phyloP scores from a whole-genome alignment of 2,797 vertebrate genomes.

The Vipera latastei region DNA sequence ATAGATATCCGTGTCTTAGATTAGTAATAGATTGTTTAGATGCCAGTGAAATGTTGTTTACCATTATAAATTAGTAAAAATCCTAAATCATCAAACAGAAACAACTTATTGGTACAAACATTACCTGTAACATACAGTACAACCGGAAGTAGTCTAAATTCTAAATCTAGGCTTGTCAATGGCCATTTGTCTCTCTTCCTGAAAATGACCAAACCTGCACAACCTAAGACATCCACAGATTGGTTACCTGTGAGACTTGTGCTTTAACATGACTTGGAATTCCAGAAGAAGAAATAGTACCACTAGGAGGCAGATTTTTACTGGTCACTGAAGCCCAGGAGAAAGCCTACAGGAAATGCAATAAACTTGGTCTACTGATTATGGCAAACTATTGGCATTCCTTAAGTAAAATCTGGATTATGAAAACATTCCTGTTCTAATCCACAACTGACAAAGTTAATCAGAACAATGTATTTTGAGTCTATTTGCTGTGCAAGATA shows the following conservation, averaged over 20 bases:
- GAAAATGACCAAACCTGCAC: slow-evolving; percentile 28
- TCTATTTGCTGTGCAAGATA: background rate
- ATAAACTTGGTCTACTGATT: slow-evolving; percentile 78
- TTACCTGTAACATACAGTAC: background rate
- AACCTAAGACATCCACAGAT: slow-evolving; percentile 80
- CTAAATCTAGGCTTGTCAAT: background rate
- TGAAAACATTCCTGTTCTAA: slow-evolving; percentile 64
- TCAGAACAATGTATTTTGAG: background rate
- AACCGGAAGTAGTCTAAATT: background rate
- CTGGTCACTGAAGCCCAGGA: slow-evolving; percentile 99
- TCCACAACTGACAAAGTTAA: slow-evolving; percentile 58
- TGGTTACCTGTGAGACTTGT: slow-evolving; percentile 92
- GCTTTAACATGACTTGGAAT: slow-evolving; percentile 96
- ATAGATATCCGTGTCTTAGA: background rate
- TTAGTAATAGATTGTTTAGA: background rate
- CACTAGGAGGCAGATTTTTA: slow-evolving; percentile 98
- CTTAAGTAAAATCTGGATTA: slow-evolving; percentile 68
- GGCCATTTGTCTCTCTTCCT: background rate
- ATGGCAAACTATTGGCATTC: slow-evolving; percentile 74
- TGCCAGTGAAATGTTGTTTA: background rate
- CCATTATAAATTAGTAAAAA: background rate
- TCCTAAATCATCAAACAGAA: background rate
- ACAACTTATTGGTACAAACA: background rate
- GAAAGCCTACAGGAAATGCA: slow-evolving; percentile 88
- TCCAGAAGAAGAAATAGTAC: slow-evolving; percentile 92